Base-by-base conservation (phyloP, 2,797 vertebrate genomes). In the Lerista edwardsae region DNA sequence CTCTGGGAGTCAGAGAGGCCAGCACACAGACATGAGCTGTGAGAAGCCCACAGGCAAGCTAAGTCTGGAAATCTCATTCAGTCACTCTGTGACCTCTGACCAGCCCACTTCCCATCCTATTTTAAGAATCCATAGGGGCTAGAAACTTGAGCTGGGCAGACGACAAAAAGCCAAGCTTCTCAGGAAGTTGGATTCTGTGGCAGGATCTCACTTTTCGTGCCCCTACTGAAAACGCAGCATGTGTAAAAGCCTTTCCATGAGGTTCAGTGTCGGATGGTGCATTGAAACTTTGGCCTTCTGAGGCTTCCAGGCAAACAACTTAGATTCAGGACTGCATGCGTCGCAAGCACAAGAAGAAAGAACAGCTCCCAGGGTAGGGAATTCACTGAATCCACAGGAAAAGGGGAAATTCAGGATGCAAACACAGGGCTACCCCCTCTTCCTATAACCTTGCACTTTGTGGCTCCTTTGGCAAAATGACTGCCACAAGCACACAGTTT, bases 361-460 rank as follows among this genome's bases (percentile, higher is more conserved):
- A 72, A 64, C 25, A 29, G 27, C 36, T 34, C 39, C 3, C n/a
- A 57, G 7, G 5, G 57, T 31, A 47, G 51, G 7, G 31, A 78
- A 34, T 19, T 76, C 14, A 44, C 39, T 76, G 44, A 84, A n/a
- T 77, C 51, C 1, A 25, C 0, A 84, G 1, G 68, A 80, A 57
- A 89, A 86, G 31, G 81, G 64, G 11, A 84, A 55, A 51, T 79
- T 34, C 61, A 47, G 25, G 86, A 89, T 88, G 82, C 86, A 11
- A 86, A 80, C 1, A 3, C 62, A 84, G 62, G 68, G 87, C 88
- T 81, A 82, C 47, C 36, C 84, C 71, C 80, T 74, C 87, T 80
- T 73, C 83, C 82, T 29, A 85, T 86, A 88, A 92, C 83, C 25
- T n/a, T 65, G 82, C 62, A 29, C 78, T 67, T 51, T 72, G 27